These are phyloP conservation scores for Xyrauchen texanus DNA, from an alignment of 2,113 vertebrate genomes.

Conservation along the genomic window DNA sequence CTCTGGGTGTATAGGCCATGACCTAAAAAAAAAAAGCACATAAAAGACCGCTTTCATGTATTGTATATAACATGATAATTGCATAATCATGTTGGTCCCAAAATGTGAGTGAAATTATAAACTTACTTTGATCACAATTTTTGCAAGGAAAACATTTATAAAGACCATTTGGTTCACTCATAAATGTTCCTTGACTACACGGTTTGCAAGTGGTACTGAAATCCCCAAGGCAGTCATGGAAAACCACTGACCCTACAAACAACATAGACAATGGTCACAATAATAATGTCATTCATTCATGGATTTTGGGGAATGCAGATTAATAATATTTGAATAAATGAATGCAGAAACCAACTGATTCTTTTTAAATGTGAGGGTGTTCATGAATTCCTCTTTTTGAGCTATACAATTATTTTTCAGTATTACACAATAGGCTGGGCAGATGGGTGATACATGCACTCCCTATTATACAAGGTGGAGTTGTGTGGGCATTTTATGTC, in stretches of 20 bases:
- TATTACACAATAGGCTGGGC: too few relatives aligned
- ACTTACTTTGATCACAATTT: slow-evolving; percentile 46
- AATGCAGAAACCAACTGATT: too few relatives aligned
- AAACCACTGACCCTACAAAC: slow-evolving; percentile 40
- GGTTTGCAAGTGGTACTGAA: slow-evolving; percentile 48
- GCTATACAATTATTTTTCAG: too few relatives aligned
- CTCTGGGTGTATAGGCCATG: slow-evolving; percentile 8
- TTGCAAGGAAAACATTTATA: slow-evolving; percentile 29
- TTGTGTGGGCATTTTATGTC: too few relatives aligned
- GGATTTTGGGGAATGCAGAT: too few relatives aligned
- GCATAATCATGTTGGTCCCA: not conserved
- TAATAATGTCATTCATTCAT: too few relatives aligned
- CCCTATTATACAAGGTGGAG: too few relatives aligned
- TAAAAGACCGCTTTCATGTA: not conserved
- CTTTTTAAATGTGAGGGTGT: too few relatives aligned
- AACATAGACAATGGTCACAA: not conserved
- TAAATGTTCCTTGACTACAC: slow-evolving; percentile 38
- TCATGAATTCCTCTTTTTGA: too few relatives aligned
- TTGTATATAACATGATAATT: too few relatives aligned
- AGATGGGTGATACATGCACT: too few relatives aligned
- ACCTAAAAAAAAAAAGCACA: not conserved
- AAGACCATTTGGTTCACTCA: slow-evolving; percentile 43
- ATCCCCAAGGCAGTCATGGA: slow-evolving; percentile 4
- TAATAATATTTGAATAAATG: too few relatives aligned
- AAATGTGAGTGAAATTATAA: not conserved